Percentiles rank a stretch among this genome's conserved stretches.
phyloP scores from a whole-genome alignment of 2,113 vertebrate genomes.

The Nannobrachium achirus region DNA sequence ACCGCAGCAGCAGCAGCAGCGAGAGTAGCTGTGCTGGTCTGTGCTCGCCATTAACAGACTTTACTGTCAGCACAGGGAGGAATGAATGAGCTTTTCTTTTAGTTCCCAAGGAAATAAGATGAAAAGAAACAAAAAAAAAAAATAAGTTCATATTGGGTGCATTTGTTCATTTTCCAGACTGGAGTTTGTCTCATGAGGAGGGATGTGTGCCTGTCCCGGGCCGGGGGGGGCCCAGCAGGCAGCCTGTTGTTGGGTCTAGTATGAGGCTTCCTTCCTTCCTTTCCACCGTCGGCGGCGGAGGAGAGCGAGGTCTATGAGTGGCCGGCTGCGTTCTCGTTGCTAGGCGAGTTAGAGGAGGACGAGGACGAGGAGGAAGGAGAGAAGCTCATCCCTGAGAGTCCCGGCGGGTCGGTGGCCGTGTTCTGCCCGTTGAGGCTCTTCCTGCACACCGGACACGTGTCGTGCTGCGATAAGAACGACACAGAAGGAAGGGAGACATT shows the following conservation, averaged over 20 bases:
- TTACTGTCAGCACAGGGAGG: slow-evolving; percentile 34
- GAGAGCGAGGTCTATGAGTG: slow-evolving; percentile 85
- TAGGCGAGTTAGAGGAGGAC: slow-evolving; percentile 89
- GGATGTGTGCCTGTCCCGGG: slow-evolving; percentile 33
- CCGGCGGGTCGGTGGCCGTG: slow-evolving; percentile 95
- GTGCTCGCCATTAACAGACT: slow-evolving; percentile 27
- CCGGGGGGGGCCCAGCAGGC: slow-evolving; percentile 11
- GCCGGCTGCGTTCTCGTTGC: slow-evolving; percentile 88
- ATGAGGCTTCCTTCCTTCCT: slow-evolving; percentile 32
- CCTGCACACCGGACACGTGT: too few relatives aligned
- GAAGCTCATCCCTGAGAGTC: slow-evolving; percentile 91
- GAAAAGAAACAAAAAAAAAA: not conserved
- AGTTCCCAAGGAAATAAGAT: not conserved
- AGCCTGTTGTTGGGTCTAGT: slow-evolving; percentile 22
- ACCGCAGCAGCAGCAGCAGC: slow-evolving; percentile 40
- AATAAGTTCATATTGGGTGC: slow-evolving; percentile 10
- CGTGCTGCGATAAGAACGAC: slow-evolving; percentile 82
- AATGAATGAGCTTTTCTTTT: slow-evolving; percentile 36
- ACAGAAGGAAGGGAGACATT: slow-evolving; percentile 8
- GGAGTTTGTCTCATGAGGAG: slow-evolving; percentile 27
- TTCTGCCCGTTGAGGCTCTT: slow-evolving; percentile 98
- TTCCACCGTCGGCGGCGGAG: slow-evolving; percentile 9
- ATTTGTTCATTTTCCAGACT: slow-evolving; percentile 35
- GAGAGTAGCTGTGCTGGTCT: too few relatives aligned
- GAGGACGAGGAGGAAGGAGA: slow-evolving; percentile 89